Conservation (phyloP, 2,888 invertebrate genomes). For the Bhutanitis thaidina region DNA sequence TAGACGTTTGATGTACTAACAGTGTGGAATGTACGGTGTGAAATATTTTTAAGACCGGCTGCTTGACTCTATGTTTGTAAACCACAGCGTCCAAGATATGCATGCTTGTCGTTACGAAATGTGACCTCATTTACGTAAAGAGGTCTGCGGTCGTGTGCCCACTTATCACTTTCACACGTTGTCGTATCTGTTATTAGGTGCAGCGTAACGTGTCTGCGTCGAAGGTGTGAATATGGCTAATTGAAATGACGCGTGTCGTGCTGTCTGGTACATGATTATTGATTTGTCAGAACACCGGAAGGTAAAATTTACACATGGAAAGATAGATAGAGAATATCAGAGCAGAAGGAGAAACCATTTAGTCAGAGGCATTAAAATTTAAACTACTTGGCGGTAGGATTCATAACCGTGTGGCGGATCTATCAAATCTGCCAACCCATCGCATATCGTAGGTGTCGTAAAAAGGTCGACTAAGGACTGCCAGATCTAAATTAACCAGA, state of each 20-base stretch:
- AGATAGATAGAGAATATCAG: too few species aligned
- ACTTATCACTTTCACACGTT: slow-evolving; percentile 16
- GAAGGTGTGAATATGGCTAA: background rate
- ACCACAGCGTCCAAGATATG: background rate
- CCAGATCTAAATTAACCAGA: too few species aligned
- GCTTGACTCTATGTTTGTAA: background rate
- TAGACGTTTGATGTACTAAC: too few species aligned
- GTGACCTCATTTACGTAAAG: slow-evolving; percentile 23
- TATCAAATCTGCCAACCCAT: too few species aligned
- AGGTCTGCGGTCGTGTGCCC: slow-evolving; percentile 7
- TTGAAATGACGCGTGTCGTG: background rate
- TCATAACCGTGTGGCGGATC: too few species aligned
- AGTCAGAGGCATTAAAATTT: too few species aligned
- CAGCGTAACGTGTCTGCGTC: background rate
- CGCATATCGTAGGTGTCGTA: too few species aligned
- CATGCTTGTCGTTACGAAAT: slow-evolving; percentile 20
- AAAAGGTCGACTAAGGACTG: too few species aligned
- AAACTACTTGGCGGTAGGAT: too few species aligned
- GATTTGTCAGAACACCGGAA: too few species aligned
- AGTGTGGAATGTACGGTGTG: background rate
- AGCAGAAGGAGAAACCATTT: too few species aligned
- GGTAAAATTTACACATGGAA: too few species aligned
- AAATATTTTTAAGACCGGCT: background rate
- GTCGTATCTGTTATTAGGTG: slow-evolving; percentile 1
- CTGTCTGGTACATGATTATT: background rate